A percentile compares a stretch with the other conserved stretches of the same genome.
phyloP scores from a whole-genome alignment of 2,888 invertebrate genomes.

The Stenurella melanura region DNA sequence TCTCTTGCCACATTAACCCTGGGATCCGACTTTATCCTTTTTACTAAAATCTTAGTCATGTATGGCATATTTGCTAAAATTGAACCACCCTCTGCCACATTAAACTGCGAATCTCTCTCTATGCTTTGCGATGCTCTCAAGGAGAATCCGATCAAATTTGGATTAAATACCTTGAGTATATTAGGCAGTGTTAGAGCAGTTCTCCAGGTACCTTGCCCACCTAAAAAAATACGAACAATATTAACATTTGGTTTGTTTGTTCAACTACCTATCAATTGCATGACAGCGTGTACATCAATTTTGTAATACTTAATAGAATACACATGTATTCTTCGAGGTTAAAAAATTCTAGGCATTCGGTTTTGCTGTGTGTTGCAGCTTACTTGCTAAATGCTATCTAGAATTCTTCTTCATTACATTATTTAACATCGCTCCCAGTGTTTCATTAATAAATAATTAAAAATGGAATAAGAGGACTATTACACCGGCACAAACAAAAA shows the following conservation, averaged over 20 bases:
- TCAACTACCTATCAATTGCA: too few relatives aligned
- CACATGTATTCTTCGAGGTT: too few relatives aligned
- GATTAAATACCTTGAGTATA: slow-evolving; percentile 80
- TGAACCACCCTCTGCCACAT: slow-evolving; percentile 78
- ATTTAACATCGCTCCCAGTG: too few relatives aligned
- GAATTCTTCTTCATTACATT: too few relatives aligned
- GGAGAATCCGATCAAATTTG: slow-evolving; percentile 79
- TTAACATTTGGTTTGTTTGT: neutral
- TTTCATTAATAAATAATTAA: too few relatives aligned
- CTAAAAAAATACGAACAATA: slow-evolving; percentile 59
- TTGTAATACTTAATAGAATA: too few relatives aligned
- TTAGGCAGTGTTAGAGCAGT: slow-evolving; percentile 77
- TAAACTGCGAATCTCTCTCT: slow-evolving; percentile 74
- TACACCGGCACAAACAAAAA: too few relatives aligned
- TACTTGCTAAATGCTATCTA: too few relatives aligned
- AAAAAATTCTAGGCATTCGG: too few relatives aligned
- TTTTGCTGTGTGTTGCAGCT: too few relatives aligned
- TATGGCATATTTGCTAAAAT: slow-evolving; percentile 77
- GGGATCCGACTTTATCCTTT: slow-evolving; percentile 75
- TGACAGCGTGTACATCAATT: too few relatives aligned
- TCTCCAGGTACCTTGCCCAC: slow-evolving; percentile 76
- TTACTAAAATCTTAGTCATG: slow-evolving; percentile 76
- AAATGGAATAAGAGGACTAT: too few relatives aligned
- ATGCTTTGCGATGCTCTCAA: slow-evolving; percentile 73
- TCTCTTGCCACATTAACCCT: slow-evolving; percentile 76